Evolutionary conservation across 2,797 vertebrate genomes (phyloP), one percentile per base, ranked within the genome.

Genomic region (Melanotaenia pygmaea): DNA sequence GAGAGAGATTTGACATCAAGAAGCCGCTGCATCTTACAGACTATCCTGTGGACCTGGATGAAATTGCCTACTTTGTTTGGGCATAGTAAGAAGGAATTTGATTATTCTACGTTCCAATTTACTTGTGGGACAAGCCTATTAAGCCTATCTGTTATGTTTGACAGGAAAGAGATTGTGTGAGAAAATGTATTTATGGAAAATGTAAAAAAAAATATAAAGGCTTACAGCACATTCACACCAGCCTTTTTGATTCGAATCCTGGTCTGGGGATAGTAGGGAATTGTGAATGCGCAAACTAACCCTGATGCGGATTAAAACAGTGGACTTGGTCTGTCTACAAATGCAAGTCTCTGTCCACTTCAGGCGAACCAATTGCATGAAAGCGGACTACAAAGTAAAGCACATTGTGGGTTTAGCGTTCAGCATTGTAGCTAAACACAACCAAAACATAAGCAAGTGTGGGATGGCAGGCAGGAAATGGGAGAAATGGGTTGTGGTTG

Each of bases 11-110:
- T 81, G 95, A 97, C 82, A 93, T 93, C 72, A 96, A 96, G 85
- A 95, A 96, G 3, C 97, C 97, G 0, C 84, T 95, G 74, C 95
- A 96, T 71, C 95, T 99, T 64, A 97, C 95, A 0, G 96, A 98
- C 88, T 99, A 98, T 47, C 96, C 96, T 0, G 96, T 99, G 0
- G 96, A 97, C 83, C 88, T 99, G 73, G 97, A 98, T 43, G 97
- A 97, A 89, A 94, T 97, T 12, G 97, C 97, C 40, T 99, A 98
- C 85, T 99, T 99, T 87, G 83, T 94, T 77, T 97, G 96, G 96
- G 95, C 94, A 74, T 92, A 93, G 75, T 59, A 80, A 69, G 40
- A 80, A 67, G 20, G 32, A 11, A 26, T 3, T 60, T 67, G 18
- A 51, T 67, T 50, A 64, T 64, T 28, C 12, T 22, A 5, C 28